Base-by-base conservation (phyloP, 2,888 invertebrate species). In the Spisula solida region DNA sequence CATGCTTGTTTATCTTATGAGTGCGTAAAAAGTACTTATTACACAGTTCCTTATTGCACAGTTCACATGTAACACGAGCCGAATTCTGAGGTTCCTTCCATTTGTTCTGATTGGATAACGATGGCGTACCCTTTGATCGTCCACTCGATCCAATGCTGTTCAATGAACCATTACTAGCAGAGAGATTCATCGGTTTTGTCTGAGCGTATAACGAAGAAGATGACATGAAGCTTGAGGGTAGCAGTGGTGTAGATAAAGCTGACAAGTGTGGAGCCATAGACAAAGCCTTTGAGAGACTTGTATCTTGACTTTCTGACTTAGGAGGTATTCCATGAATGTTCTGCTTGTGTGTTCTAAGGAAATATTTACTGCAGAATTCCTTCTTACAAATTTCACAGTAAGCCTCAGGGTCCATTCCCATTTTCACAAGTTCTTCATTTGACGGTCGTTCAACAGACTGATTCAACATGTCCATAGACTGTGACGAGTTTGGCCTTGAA, bases 321-420 rank as follows among this genome's bases (percentile, higher is more conserved):
- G 91, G 88, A 75, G 98, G 98, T 90, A 99, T 99, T 29, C 99
- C 99, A 96, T 99, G 99, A 55, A 99, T 99, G 97, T 99, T 99
- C 96, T 99, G 99, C 96, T 99, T 99, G 97, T 99, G 99, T 34
- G 99, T 99, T 92, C 99, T 98, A 89, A 99, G 97, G 96, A 99
- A 99, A 96, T 99, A 99, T 96, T 99, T 99, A 97, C 99, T 99
- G 97, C 99, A 99, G 86, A 99, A 97, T 97, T 99, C 99, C 97
- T 99, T 99, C 97, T 99, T 99, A 97, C 99, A 99, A 93, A 99
- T 96, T 91, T 96, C 96, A 91, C 96, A 97, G 92, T 96, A 96
- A 25, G 96, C 96, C 86, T 96, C 96, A n/a, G 96, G 96, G 87
- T 96, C 96, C 92, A 96, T 96, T 80, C 96, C 96, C 93, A 96